phyloP scores from a whole-genome alignment of 2,113 vertebrate species.

The Dipodomys merriami region DNA sequence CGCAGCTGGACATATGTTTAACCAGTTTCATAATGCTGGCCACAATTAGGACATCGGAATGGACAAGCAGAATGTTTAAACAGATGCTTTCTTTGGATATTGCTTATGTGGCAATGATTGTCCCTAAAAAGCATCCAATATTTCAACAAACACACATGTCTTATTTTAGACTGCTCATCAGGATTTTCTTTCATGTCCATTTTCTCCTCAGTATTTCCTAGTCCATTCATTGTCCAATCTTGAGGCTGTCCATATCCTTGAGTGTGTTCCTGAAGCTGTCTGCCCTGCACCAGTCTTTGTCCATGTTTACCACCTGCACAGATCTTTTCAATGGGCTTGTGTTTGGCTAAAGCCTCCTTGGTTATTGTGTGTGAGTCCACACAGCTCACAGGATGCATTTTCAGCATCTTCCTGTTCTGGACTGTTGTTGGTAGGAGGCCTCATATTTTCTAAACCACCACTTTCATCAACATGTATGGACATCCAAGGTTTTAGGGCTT shows the following conservation, averaged over 20 bases:
- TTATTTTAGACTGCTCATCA: constrained; percentile 91
- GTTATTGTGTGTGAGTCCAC: constrained; percentile 89
- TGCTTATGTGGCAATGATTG: constrained; percentile 86
- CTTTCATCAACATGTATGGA: constrained; percentile 83
- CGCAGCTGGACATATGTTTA: constrained; percentile 94
- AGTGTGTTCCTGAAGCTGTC: constrained; percentile 96
- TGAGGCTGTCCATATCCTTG: constrained; percentile 94
- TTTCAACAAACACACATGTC: constrained; percentile 89
- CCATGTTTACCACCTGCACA: constrained; percentile 97
- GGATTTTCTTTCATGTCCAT: constrained; percentile 93
- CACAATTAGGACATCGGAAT: constrained; percentile 94
- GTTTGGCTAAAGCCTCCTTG: constrained; percentile 94
- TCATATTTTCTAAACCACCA: constrained; percentile 81
- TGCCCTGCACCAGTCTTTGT: constrained; percentile 96
- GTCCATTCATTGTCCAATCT: constrained; percentile 85
- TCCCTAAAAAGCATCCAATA: constrained; percentile 88
- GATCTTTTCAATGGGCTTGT: constrained; percentile 92
- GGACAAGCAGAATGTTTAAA: constrained; percentile 90
- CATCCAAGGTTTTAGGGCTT: constrained; percentile 85
- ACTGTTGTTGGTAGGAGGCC: constrained; percentile 82
- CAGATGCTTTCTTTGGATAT: constrained; percentile 87
- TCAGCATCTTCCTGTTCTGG: constrained; percentile 83
- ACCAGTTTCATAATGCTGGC: constrained; percentile 94
- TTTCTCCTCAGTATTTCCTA: constrained; percentile 89
- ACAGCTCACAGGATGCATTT: constrained; percentile 92